Conservation (phyloP, 2,888 invertebrate species). For the Drosophila ustulata region DNA sequence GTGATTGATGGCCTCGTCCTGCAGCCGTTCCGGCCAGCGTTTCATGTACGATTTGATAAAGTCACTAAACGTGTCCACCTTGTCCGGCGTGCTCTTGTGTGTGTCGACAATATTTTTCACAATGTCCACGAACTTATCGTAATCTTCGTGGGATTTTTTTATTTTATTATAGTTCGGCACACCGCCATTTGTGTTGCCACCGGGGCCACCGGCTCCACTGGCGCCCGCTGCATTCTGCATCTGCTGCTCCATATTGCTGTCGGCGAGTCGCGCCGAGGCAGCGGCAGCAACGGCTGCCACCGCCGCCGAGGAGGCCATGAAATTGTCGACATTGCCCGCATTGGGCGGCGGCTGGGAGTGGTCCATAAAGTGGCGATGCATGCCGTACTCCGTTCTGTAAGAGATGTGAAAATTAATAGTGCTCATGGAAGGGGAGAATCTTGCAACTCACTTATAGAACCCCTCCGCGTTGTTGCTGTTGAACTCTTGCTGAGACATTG, state of each 20-base stretch:
- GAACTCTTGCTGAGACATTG: slow-evolving; percentile 85
- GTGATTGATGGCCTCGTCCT: slow-evolving; percentile 84
- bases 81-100: slow-evolving; percentile 83
- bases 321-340: slow-evolving; percentile 82
- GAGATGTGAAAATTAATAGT: neutral
- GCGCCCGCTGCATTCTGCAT: slow-evolving; percentile 77
- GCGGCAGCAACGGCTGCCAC: slow-evolving; percentile 82
- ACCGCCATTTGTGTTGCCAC: slow-evolving; percentile 79
- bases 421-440: neutral
- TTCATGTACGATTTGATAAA: slow-evolving; percentile 83
- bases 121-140: slow-evolving; percentile 84
- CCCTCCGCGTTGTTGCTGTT: slow-evolving; percentile 84
- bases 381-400: slow-evolving; percentile 83
- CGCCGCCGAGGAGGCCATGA: slow-evolving; percentile 83
- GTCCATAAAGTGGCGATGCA: slow-evolving; percentile 84
- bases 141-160: slow-evolving; percentile 82
- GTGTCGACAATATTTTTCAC: slow-evolving; percentile 84
- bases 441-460: slow-evolving; percentile 80
- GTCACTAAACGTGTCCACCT: slow-evolving; percentile 83
- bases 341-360: slow-evolving; percentile 83
- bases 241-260: slow-evolving; percentile 83
- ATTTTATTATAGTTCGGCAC: slow-evolving; percentile 81
- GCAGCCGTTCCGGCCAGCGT: slow-evolving; percentile 84
- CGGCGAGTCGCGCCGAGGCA: slow-evolving; percentile 82
- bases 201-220: slow-evolving; percentile 65